Percentiles rank a stretch among this genome's conserved stretches.
Evolutionary conservation across 2,888 invertebrate genomes (phyloP).

Genomic region (Agonum fuliginosum): DNA sequence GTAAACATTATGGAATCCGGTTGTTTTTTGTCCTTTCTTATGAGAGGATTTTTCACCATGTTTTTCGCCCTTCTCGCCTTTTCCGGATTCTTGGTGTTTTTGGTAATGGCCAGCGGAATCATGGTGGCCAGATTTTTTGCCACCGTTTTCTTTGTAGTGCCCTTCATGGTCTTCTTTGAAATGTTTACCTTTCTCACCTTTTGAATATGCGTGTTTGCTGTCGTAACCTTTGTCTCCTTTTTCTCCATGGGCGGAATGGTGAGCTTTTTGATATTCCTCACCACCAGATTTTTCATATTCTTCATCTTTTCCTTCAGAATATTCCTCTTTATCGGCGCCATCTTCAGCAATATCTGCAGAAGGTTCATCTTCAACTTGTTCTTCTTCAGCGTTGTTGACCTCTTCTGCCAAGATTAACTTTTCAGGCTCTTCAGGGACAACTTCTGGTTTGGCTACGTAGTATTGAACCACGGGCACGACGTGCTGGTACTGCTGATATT

Average conservation of each 20-base stretch:
- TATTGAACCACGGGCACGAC: constrained; percentile 40
- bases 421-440: background rate
- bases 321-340: constrained; percentile 62
- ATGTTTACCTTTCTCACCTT: constrained; percentile 76
- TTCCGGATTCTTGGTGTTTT: constrained; percentile 74
- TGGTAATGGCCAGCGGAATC: constrained; percentile 76
- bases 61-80: constrained; percentile 76
- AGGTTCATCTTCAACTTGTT: constrained; percentile 65
- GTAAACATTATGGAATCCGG: constrained; percentile 83
- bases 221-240: constrained; percentile 77
- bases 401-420: constrained; percentile 65
- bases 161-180: constrained; percentile 75
- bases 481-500: constrained; percentile 64
- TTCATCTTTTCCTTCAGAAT: constrained; percentile 68
- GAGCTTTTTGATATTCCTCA: constrained; percentile 73
- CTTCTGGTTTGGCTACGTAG: constrained; percentile 27
- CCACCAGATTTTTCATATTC: constrained; percentile 66
- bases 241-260: constrained; percentile 75
- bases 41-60: constrained; percentile 77
- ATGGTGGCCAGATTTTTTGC: constrained; percentile 75
- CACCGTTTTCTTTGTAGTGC: constrained; percentile 74
- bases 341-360: too few relatives aligned
- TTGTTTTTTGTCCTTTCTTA: constrained; percentile 82
- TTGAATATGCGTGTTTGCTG: constrained; percentile 74
- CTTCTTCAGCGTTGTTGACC: constrained; percentile 67